Conservation (phyloP, 2,888 invertebrate genomes). For the Uloborus plumipes region DNA sequence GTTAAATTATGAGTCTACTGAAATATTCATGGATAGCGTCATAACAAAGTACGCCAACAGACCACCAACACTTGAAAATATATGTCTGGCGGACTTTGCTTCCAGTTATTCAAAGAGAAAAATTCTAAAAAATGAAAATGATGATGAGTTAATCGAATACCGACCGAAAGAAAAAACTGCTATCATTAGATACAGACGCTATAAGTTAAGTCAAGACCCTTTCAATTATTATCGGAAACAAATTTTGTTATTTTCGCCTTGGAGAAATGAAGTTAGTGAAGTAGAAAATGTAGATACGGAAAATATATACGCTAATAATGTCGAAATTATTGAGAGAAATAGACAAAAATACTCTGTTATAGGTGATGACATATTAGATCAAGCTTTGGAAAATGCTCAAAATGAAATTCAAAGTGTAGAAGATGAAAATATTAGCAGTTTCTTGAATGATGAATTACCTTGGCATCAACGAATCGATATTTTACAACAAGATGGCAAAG, state of each 20-base stretch:
- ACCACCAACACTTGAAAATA: background rate
- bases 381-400: background rate
- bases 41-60: too few species aligned
- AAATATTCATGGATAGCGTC: too few species aligned
- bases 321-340: background rate
- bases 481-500: background rate
- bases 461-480: background rate
- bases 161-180: too few species aligned
- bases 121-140: too few species aligned
- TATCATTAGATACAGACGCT: too few species aligned
- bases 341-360: background rate
- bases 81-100: constrained; percentile 16
- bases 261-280: background rate
- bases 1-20: background rate
- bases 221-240: background rate
- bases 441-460: background rate
- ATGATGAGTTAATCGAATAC: too few species aligned
- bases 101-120: too few species aligned
- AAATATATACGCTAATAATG: too few species aligned
- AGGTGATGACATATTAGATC: background rate
- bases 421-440: background rate
- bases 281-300: too few species aligned
- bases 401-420: background rate
- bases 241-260: background rate
- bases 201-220: constrained; percentile 2